Conservation (phyloP, 1,140 invertebrate genomes). For the Drosophila nikananu region DNA sequence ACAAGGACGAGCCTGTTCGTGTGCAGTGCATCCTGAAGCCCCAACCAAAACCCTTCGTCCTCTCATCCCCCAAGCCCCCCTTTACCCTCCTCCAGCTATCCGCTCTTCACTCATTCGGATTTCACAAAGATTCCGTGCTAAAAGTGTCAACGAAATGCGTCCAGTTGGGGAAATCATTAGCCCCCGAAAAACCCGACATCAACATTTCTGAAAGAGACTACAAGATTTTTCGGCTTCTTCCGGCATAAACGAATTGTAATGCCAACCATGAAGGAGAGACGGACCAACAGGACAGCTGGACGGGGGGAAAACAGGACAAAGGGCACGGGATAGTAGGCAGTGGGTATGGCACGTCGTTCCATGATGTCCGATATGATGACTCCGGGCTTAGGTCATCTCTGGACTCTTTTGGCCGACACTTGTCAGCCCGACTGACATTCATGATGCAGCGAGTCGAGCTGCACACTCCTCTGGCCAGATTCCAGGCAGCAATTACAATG, state of each 20-base stretch:
- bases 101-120: conserved; percentile 9
- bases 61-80: too few species aligned
- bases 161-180: conserved; percentile 77
- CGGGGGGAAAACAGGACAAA: conserved; percentile 4
- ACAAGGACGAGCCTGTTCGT: conserved; percentile 33
- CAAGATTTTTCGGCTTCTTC: conserved; percentile 69
- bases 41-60: background rate
- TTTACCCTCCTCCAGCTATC: background rate
- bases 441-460: conserved; percentile 18
- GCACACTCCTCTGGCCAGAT: conserved; percentile 2
- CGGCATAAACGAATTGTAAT: conserved; percentile 53
- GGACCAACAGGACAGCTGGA: background rate
- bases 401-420: conserved; percentile 27
- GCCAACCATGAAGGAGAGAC: conserved; percentile 20
- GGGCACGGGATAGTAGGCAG: background rate
- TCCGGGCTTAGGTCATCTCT: conserved; percentile 31
- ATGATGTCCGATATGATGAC: conserved; percentile 42
- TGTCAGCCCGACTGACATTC: conserved; percentile 42
- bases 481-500: background rate
- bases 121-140: conserved; percentile 42
- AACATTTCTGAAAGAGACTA: conserved; percentile 67
- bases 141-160: conserved; percentile 71
- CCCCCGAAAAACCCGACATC: conserved; percentile 48
- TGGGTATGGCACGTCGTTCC: conserved; percentile 12
- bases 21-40: conserved; percentile 11